Percentiles rank a stretch among this genome's conserved stretches.
These are phyloP conservation scores for Argyresthia albistria DNA, from an alignment of 2,888 invertebrate species.

Conservation along the genomic window DNA sequence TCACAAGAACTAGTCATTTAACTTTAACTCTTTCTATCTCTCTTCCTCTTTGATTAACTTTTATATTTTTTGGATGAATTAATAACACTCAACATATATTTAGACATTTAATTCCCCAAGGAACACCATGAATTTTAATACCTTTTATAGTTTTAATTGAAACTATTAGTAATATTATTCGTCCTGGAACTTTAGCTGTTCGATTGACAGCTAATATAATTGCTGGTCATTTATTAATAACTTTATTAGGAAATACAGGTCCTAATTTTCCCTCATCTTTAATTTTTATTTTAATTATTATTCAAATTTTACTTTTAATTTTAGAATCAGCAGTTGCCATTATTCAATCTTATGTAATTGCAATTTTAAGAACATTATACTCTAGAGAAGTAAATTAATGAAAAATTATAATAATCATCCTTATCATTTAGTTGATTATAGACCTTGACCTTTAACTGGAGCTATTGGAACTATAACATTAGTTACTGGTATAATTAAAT, in stretches of 20 bases:
- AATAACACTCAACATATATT: slow-evolving; percentile 76
- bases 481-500: slow-evolving; percentile 73
- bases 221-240: slow-evolving; percentile 79
- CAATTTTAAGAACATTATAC: slow-evolving; percentile 76
- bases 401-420: slow-evolving; percentile 70
- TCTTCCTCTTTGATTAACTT: slow-evolving; percentile 74
- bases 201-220: slow-evolving; percentile 85
- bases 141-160: slow-evolving; percentile 84
- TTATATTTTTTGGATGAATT: slow-evolving; percentile 77
- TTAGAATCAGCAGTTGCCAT: slow-evolving; percentile 74
- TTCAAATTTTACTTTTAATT: slow-evolving; percentile 65
- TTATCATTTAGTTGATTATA: slow-evolving; percentile 76
- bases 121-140: slow-evolving; percentile 75
- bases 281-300: slow-evolving; percentile 41
- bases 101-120: slow-evolving; percentile 78
- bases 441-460: slow-evolving; percentile 76
- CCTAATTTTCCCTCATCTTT: slow-evolving; percentile 26
- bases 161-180: slow-evolving; percentile 81
- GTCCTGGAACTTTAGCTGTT: slow-evolving; percentile 78
- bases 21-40: slow-evolving; percentile 71
- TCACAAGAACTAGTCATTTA: slow-evolving; percentile 78
- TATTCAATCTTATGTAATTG: slow-evolving; percentile 79
- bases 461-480: slow-evolving; percentile 71
- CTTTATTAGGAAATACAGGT: slow-evolving; percentile 62
- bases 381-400: slow-evolving; percentile 78